A percentile compares a stretch with the other conserved stretches of the same genome.
phyloP scores from a whole-genome alignment of 2,113 vertebrate genomes.

The human (Homo sapiens) region DNA sequence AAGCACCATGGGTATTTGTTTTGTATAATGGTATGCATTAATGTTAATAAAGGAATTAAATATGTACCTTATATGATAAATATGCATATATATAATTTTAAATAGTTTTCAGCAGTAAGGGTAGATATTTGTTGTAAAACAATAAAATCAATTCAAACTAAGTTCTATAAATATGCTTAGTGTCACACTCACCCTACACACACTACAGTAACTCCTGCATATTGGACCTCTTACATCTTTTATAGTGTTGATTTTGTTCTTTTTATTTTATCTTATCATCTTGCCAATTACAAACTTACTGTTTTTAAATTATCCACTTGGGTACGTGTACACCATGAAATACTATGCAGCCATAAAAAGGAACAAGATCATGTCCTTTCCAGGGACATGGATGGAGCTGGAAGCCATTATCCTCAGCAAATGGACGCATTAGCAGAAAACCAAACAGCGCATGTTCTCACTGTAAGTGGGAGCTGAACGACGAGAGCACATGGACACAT shows the following conservation, averaged over 20 bases:
- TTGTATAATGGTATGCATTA: background rate
- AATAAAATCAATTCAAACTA: slow-evolving; percentile 8
- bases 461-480: too few species aligned
- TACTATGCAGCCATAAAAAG: too few species aligned
- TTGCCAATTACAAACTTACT: background rate
- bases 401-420: too few species aligned
- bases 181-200: background rate
- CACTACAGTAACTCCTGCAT: background rate
- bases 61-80: background rate
- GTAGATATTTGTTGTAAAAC: background rate
- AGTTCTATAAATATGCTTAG: background rate
- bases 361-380: too few species aligned
- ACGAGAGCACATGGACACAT: too few species aligned
- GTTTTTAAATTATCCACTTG: slow-evolving; percentile 34
- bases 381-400: too few species aligned
- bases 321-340: too few species aligned
- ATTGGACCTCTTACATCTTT: background rate
- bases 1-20: background rate
- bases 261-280: background rate
- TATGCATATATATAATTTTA: background rate
- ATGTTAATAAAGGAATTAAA: background rate
- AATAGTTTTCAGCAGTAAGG: background rate
- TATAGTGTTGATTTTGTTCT: background rate
- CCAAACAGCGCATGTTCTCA: too few species aligned
- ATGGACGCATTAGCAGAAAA: too few species aligned